phyloP scores from a whole-genome alignment of 2,797 vertebrate genomes.

The Pyrocephalus nanus region DNA sequence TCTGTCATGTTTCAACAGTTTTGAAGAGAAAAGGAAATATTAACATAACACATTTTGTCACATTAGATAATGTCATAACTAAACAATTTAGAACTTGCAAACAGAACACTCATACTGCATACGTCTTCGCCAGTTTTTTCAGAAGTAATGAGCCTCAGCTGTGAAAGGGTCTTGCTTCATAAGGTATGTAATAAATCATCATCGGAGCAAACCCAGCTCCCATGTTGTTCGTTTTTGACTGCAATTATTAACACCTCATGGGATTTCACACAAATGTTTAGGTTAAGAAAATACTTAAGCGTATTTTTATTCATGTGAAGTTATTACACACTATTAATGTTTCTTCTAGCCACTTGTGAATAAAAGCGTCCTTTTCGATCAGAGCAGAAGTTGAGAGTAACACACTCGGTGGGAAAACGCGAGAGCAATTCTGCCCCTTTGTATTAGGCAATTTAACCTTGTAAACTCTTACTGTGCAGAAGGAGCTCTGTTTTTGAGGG shows the following conservation, averaged over 20 bases:
- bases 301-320: conserved; percentile 50
- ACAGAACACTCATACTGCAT: conserved; percentile 63
- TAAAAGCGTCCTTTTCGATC: background rate
- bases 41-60: conserved; percentile 72
- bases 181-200: conserved; percentile 75
- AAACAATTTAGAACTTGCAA: conserved; percentile 74
- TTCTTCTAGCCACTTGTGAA: conserved; percentile 26
- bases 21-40: conserved; percentile 70
- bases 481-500: background rate
- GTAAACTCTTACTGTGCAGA: conserved; percentile 22
- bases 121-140: conserved; percentile 58
- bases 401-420: background rate
- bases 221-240: conserved; percentile 65
- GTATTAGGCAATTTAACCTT: conserved; percentile 13
- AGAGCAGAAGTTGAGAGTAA: background rate
- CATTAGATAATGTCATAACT: conserved; percentile 74
- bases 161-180: conserved; percentile 67
- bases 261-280: conserved; percentile 62
- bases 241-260: conserved; percentile 70
- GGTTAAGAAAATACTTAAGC: conserved; percentile 50
- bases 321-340: conserved; percentile 21
- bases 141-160: conserved; percentile 69
- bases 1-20: conserved; percentile 68
- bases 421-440: conserved; percentile 3
- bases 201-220: conserved; percentile 53